Evolutionary conservation across 2,888 invertebrate genomes (phyloP).

Genomic region (Alcis repandata): DNA sequence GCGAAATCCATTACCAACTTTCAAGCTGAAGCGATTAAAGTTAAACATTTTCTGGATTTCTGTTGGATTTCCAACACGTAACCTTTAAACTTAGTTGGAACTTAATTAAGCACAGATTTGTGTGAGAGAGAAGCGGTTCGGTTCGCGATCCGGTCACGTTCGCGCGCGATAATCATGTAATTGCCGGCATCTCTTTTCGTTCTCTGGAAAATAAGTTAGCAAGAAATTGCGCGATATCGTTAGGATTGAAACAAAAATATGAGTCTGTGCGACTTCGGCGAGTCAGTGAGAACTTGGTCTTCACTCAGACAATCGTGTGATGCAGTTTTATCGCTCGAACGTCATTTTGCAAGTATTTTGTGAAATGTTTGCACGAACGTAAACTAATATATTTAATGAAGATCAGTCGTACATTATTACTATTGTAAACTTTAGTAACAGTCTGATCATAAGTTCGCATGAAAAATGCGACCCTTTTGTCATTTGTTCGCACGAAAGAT

Average conservation of each 20-base stretch:
- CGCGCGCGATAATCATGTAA: slow-evolving; percentile 36
- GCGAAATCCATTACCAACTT: slow-evolving; percentile 5
- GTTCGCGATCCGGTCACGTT: slow-evolving; percentile 37
- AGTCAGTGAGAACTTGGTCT: no score
- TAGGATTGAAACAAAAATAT: neutral
- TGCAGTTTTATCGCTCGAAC: no score
- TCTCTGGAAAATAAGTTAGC: neutral
- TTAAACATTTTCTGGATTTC: slow-evolving; percentile 38
- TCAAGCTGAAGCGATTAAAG: slow-evolving; percentile 40
- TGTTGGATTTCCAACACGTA: slow-evolving; percentile 41
- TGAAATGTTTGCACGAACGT: no score
- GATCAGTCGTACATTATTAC: no score
- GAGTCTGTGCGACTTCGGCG: no score
- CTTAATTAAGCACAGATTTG: slow-evolving; percentile 50
- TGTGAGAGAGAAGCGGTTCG: slow-evolving; percentile 32
- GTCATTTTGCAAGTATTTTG: no score
- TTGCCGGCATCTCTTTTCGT: slow-evolving; percentile 32
- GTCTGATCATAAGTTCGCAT: no score
- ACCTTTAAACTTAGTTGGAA: slow-evolving; percentile 48
- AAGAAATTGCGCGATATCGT: neutral
- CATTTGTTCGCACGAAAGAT: no score
- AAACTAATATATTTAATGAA: no score
- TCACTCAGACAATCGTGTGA: no score
- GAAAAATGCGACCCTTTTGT: no score
- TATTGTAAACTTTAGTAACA: no score